phyloP scores from a whole-genome alignment of 1,140 invertebrate species.

The Matsumurasca onukii region DNA sequence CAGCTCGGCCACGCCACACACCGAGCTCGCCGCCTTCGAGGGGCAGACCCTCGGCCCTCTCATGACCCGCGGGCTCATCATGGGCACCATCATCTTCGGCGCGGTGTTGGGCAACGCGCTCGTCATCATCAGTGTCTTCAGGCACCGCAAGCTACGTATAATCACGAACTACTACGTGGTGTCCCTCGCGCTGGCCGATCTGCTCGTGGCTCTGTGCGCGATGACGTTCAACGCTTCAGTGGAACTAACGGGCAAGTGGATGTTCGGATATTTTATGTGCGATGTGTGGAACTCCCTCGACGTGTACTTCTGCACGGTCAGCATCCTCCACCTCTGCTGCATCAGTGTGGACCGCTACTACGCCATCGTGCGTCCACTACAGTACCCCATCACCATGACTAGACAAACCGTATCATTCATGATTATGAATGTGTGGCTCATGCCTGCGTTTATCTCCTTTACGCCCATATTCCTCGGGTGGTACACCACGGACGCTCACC shows the following conservation, averaged over 20 bases:
- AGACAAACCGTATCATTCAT: conserved; percentile 77
- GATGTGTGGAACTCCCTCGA: conserved; percentile 94
- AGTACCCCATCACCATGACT: conserved; percentile 88
- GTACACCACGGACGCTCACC: conserved; percentile 72
- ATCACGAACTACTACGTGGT: conserved; percentile 96
- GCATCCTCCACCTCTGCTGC: conserved; percentile 92
- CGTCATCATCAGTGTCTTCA: conserved; percentile 76
- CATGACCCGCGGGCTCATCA: conserved; percentile 54
- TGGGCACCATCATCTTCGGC: conserved; percentile 80
- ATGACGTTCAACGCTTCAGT: conserved; percentile 96
- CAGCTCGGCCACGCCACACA: background rate
- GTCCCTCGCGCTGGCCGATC: conserved; percentile 87
- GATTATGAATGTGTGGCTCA: conserved; percentile 84
- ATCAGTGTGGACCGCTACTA: conserved; percentile 92
- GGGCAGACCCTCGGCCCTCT: background rate
- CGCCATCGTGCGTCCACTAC: conserved; percentile 83
- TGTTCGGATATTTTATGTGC: conserved; percentile 87
- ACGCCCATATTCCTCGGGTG: conserved; percentile 93
- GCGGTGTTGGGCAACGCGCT: conserved; percentile 86
- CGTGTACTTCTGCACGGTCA: conserved; percentile 93
- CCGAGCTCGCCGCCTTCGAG: background rate
- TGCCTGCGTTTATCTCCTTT: conserved; percentile 91
- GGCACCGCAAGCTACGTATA: conserved; percentile 71
- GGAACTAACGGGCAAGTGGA: conserved; percentile 77
- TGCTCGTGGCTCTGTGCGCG: conserved; percentile 86